phyloP scores from a whole-genome alignment of 2,888 invertebrate genomes.

The Gerris lacustris region DNA sequence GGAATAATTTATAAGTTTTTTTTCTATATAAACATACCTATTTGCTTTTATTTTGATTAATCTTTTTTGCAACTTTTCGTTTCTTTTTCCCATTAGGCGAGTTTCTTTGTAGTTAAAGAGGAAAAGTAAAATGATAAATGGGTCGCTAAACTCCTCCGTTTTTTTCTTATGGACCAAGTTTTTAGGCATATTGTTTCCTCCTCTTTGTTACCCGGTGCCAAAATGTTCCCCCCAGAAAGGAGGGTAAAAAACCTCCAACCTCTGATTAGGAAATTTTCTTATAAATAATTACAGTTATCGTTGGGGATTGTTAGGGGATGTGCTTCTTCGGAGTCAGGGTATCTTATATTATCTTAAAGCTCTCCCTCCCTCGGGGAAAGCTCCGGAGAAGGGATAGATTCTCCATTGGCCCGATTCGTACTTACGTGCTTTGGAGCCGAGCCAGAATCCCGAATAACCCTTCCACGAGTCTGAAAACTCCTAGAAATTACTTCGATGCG shows the following conservation, averaged over 20 bases:
- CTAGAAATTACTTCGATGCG: not conserved
- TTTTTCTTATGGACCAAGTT: not conserved
- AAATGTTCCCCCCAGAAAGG: not conserved
- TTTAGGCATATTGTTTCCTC: not conserved
- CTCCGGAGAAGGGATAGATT: not conserved
- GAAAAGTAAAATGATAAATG: slow-evolving; percentile 2
- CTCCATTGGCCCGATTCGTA: not conserved
- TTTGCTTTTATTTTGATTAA: too few relatives aligned
- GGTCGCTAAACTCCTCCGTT: not conserved
- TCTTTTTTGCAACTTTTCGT: too few relatives aligned
- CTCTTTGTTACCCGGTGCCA: not conserved
- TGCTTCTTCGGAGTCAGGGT: not conserved
- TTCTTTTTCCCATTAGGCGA: too few relatives aligned
- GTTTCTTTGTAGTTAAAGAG: too few relatives aligned
- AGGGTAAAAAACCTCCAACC: too few relatives aligned
- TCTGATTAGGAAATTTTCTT: slow-evolving; percentile 5
- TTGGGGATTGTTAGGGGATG: not conserved
- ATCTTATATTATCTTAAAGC: not conserved
- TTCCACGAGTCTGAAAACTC: not conserved
- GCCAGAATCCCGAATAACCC: not conserved
- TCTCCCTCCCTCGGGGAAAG: too few relatives aligned
- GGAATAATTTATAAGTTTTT: too few relatives aligned
- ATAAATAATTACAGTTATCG: not conserved
- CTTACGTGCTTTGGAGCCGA: not conserved
- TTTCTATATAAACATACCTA: too few relatives aligned